Percentiles rank a stretch among this genome's conserved stretches.
Evolutionary conservation across 2,888 invertebrate genomes (phyloP).

Genomic region (Dryomyza anilis): DNA sequence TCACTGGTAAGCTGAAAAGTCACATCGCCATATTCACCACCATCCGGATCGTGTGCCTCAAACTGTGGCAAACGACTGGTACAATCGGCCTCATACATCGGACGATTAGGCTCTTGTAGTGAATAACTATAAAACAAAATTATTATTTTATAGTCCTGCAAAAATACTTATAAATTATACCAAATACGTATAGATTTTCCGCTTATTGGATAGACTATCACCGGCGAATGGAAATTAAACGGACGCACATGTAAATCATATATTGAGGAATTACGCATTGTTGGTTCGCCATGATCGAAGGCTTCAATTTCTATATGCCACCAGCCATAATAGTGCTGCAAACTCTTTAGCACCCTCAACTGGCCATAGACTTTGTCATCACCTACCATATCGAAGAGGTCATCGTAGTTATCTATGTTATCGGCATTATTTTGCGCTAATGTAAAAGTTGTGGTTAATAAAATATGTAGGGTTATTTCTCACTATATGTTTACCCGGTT

Average conservation of each 20-base stretch:
- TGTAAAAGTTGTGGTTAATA: neutral
- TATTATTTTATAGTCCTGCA: neutral
- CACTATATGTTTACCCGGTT: constrained; percentile 37
- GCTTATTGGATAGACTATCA: constrained; percentile 64
- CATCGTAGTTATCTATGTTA: constrained; percentile 43
- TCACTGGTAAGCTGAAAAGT: constrained; percentile 59
- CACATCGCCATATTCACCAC: constrained; percentile 65
- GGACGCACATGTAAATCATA: constrained; percentile 64
- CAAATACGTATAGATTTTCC: constrained; percentile 37
- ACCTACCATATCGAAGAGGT: constrained; percentile 53
- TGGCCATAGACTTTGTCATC: constrained; percentile 60
- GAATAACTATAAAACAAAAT: constrained; percentile 30
- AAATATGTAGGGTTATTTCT: neutral
- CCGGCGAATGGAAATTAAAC: constrained; percentile 67
- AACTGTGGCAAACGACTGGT: constrained; percentile 61
- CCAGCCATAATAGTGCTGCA: constrained; percentile 66
- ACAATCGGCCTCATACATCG: constrained; percentile 48
- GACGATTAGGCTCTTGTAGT: constrained; percentile 36
- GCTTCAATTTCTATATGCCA: constrained; percentile 66
- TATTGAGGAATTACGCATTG: constrained; percentile 54
- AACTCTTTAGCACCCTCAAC: constrained; percentile 60
- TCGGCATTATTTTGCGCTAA: constrained; percentile 38
- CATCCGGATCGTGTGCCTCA: constrained; percentile 65
- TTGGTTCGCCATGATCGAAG: constrained; percentile 64
- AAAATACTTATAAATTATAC: constrained; percentile 27